Evolutionary conservation across 2,888 invertebrate genomes (phyloP), one percentile per base, ranked within the genome.

Genomic region (Drosophila paranaensis): DNA sequence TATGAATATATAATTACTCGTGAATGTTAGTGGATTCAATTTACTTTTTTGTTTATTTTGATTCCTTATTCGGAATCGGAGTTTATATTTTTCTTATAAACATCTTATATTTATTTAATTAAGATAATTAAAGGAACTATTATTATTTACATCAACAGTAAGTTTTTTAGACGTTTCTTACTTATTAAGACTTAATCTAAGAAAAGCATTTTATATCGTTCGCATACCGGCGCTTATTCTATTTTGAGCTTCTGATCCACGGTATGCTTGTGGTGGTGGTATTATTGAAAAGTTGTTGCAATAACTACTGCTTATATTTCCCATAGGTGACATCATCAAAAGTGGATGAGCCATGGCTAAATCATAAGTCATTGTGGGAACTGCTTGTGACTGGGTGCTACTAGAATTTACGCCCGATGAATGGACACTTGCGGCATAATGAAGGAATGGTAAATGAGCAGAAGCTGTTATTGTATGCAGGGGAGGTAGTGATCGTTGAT

Each of bases 291-390:
- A 78, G 61, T 90, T 91, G 27, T 82, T 88, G 60, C 91, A 92
- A 67, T 92, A 92, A 27, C 90, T 86, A 39, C 89, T 90, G 73
- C 91, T 91, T 45, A 92, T 73, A 42, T 88, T 90, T 13, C 87
- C 90, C 11, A 92, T 77, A 13, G 91, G 91, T 39, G 89, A 74
- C 92, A 93, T 92, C 92, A 92, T 92, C 13, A 93, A 82, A 20
- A 93, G 73, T n/a, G 93, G 92, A 85, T 93, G 92, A 13, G 88
- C 61, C 74, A 92, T 85, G 30, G 92, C 90, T 39, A 92, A 76
- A 37, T 93, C 92, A 66, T 92, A 92, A 13, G 80, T 79, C 46
- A 88, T 25, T 63, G 80, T 40, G 79, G 82, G 58, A 67, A 85
- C 20, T 39, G 76, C 84, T 37, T 81, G 35, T n/a, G 84, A 53